Base-by-base conservation (phyloP, 2,797 vertebrate genomes). In the Moxostoma hubbsi region DNA sequence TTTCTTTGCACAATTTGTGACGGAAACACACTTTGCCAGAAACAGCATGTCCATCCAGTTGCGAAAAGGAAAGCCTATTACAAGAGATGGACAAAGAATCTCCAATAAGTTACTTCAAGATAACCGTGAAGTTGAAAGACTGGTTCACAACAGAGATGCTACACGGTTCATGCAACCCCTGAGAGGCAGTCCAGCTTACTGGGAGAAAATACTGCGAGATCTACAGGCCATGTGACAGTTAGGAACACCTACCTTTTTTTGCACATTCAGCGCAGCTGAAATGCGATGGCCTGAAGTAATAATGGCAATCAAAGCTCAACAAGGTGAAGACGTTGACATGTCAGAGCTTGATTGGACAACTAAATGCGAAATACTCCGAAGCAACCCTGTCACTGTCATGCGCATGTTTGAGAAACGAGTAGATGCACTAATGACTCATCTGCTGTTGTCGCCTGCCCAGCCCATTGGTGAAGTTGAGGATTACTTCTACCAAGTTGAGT, bases 151-250 rank as follows among this genome's bases (percentile, higher is more conserved):
- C 16, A 46, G 10, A 9, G 53, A 84, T 1, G 68, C 68, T 5
- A 77, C 80, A 12, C 51, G 72, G n/a, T 82, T 84, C 53, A 82
- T 84, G 83, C 76, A 76, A 49, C 81, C 82, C 10, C 46, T 86
- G 12, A 84, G 78, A 79, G 83, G 79, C 2, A 73, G 71, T 72
- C 82, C 80, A 73, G 67, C 77, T 24, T 80, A 82, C n/a, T 84
- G 82, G 82, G 63, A 82, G 36, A 82, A 82, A 69, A 77, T 51
- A 0, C 6, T 79, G 47, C 15, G 57, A 7, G 79, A 76, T 51
- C 62, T 82, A 7, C 45, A 58, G 24, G 75, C 83, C 2, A 75
- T 75, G 71, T 43, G 76, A 24, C 75, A 79, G 18, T 58, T 84
- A 36, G 76, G 83, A 15, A 47, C n/a, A 8, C 72, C 75, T 3